These are phyloP conservation scores for Andricus grossulariae DNA, from an alignment of 1,140 invertebrate genomes.

Conservation along the genomic window DNA sequence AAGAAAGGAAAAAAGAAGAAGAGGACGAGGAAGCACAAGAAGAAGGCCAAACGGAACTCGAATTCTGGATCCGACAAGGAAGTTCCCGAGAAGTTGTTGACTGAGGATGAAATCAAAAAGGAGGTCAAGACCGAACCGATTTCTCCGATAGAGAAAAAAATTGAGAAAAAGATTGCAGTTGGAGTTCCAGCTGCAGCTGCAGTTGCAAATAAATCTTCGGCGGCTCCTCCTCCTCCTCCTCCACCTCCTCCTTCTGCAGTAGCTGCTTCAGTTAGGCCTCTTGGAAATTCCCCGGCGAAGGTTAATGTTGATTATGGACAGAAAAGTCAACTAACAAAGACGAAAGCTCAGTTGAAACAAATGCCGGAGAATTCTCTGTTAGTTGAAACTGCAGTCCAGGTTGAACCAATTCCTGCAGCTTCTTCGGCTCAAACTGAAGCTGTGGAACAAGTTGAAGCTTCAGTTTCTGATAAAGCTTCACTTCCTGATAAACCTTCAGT, in stretches of 20 bases:
- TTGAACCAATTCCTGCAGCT: neutral
- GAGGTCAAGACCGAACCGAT: slow-evolving; percentile 63
- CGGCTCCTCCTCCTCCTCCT: neutral
- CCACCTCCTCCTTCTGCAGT: neutral
- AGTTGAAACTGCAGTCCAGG: neutral
- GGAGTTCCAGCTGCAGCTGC: too few relatives aligned
- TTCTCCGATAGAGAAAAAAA: slow-evolving; percentile 27
- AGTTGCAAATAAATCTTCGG: slow-evolving; percentile 17
- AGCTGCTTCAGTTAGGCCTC: neutral
- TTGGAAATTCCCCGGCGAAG: neutral
- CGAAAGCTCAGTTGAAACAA: slow-evolving; percentile 67
- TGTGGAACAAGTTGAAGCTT: too few relatives aligned
- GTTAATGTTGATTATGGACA: slow-evolving; percentile 38
- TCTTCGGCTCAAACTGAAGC: too few relatives aligned
- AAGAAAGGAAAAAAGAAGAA: slow-evolving; percentile 58
- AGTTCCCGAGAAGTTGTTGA: slow-evolving; percentile 45
- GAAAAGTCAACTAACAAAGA: slow-evolving; percentile 48
- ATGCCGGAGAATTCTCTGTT: slow-evolving; percentile 56
- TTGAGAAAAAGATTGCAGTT: neutral
- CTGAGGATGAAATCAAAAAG: slow-evolving; percentile 69
- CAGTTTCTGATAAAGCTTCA: too few relatives aligned
- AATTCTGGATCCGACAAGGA: slow-evolving; percentile 45
- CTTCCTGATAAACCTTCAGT: too few relatives aligned
- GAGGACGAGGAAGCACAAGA: slow-evolving; percentile 56
- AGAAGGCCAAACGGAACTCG: slow-evolving; percentile 35